Percentiles rank a stretch among this genome's conserved stretches.
Conservation (phyloP, 2,888 invertebrate genomes). For the Suillia variegata region DNA sequence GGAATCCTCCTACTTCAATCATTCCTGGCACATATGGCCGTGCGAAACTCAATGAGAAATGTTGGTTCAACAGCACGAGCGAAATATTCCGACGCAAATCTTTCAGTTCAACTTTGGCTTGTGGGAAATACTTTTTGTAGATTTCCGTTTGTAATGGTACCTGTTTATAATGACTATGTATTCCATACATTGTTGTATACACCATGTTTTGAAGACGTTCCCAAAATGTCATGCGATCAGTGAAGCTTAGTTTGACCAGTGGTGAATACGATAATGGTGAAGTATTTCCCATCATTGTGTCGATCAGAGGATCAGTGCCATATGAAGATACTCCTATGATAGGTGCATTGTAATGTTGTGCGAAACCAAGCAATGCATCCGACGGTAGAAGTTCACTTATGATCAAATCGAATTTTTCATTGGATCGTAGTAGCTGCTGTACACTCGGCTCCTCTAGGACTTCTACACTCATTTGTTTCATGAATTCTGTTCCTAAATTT, state of each 20-base stretch:
- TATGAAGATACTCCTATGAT: constrained; percentile 39
- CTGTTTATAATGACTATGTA: constrained; percentile 35
- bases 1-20: constrained; percentile 57
- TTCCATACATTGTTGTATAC: constrained; percentile 28
- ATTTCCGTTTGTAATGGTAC: constrained; percentile 42
- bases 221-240: constrained; percentile 53
- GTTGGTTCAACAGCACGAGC: constrained; percentile 52
- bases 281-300: constrained; percentile 40
- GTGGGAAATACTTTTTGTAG: constrained; percentile 42
- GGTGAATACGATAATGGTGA: constrained; percentile 52
- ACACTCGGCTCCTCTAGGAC: constrained; percentile 31
- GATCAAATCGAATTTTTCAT: constrained; percentile 56
- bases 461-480: neutral
- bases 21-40: constrained; percentile 55
- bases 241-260: constrained; percentile 31
- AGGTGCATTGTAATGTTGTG: constrained; percentile 45
- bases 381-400: constrained; percentile 50
- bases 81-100: constrained; percentile 45
- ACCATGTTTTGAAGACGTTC: constrained; percentile 53
- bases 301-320: constrained; percentile 37
- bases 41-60: constrained; percentile 46
- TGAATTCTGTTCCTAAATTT: no score
- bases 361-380: constrained; percentile 51
- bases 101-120: constrained; percentile 35
- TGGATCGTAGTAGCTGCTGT: constrained; percentile 39